These are phyloP conservation scores for Carpatolechia fugitivella DNA, from an alignment of 2,888 invertebrate species.

Conservation along the genomic window DNA sequence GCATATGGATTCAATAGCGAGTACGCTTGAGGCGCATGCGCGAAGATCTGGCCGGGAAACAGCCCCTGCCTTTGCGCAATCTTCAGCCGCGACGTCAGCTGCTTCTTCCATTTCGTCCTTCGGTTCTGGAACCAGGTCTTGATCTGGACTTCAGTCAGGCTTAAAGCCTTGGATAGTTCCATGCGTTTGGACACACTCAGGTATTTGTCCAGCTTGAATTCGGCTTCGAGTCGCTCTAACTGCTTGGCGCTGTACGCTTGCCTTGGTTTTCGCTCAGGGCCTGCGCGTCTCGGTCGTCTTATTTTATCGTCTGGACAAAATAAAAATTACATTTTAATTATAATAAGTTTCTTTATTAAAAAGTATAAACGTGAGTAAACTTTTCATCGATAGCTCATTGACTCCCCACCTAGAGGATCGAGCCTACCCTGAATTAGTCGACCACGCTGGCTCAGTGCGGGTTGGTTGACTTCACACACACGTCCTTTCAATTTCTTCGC, in stretches of 20 bases:
- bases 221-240: conserved; percentile 92
- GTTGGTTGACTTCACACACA: too few species aligned
- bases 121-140: conserved; percentile 98
- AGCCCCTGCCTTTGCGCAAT: conserved; percentile 92
- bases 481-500: too few species aligned
- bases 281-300: conserved; percentile 90
- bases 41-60: conserved; percentile 84
- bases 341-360: too few species aligned
- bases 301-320: conserved; percentile 85
- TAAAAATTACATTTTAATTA: too few species aligned
- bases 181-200: conserved; percentile 96
- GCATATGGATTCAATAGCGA: conserved; percentile 82
- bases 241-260: conserved; percentile 98
- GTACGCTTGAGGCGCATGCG: conserved; percentile 80
- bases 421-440: too few species aligned
- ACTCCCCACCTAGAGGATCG: too few species aligned
- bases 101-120: conserved; percentile 98
- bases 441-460: too few species aligned
- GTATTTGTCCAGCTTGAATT: conserved; percentile 97
- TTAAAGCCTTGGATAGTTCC: conserved; percentile 93
- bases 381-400: too few species aligned
- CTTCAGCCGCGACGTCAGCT: conserved; percentile 92
- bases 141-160: conserved; percentile 95
- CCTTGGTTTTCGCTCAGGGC: conserved; percentile 94
- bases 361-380: too few species aligned